Base-by-base conservation (phyloP, 2,113 vertebrate species). In the Nestor notabilis region DNA sequence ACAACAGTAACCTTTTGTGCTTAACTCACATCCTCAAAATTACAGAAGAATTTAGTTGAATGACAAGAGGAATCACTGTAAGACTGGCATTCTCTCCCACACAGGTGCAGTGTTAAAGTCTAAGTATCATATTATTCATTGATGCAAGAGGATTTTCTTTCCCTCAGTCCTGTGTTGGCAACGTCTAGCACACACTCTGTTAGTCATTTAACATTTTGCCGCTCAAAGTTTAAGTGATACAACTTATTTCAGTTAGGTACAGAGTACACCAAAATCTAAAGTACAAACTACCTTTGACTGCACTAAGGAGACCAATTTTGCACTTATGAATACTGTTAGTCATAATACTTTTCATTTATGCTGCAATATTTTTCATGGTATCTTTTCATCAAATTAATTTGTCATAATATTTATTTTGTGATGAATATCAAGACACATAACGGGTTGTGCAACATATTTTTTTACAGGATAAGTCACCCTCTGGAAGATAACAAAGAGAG, bases 401-500 rank as follows among this genome's bases (percentile, higher is more conserved):
- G 33, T 95, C 66, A 44, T 43, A 89, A 94, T 29, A 94, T 87
- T 83, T 89, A 71, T 64, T 95, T 92, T 83, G 18, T 33, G 49
- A 77, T 28, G 4, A 92, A 44, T 90, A 90, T 86, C 66, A 85
- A 90, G 44, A 60, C 8, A 74, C 13, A 28, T n/a, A 58, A 63
- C 29, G 39, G 23, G 13, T 39, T 64, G 37, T 44, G 52, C 33
- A 79, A 76, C 18, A 6, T 17, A 39, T 9, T 35, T 87, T 87
- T 90, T 84, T 53, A 33, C 11, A 35, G 31, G 25, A 41, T 66
- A 95, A 81, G 20, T 91, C 19, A 74, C n/a, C 35, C 35, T 66
- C 17, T 81, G 50, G 60, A 92, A 78, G 33, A 50, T 25, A 90
- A 55, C 65, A 90, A 66, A 87, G 20, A 49, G 6, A 87, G 9